These are phyloP conservation scores for Orchesellides sinensis DNA, from an alignment of 2,888 invertebrate species.

Conservation along the genomic window DNA sequence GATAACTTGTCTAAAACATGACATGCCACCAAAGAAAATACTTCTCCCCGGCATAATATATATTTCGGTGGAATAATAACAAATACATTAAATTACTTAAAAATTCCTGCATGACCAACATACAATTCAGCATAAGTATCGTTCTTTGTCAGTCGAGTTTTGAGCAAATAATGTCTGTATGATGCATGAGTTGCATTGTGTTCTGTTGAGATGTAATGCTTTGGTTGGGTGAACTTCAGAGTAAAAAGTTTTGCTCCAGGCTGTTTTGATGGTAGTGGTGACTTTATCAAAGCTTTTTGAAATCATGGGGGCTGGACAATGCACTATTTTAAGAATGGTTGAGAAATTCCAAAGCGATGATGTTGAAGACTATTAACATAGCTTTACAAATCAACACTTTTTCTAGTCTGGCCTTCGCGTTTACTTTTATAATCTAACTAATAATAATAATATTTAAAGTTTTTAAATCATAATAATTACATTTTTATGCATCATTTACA, in stretches of 20 bases:
- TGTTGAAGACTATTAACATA: too few relatives aligned
- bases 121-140: neutral
- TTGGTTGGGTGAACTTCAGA: neutral
- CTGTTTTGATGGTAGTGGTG: neutral
- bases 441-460: too few relatives aligned
- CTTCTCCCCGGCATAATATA: neutral
- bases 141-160: slow-evolving; percentile 1
- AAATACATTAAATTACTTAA: neutral
- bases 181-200: neutral
- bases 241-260: slow-evolving; percentile 27
- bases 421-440: too few relatives aligned
- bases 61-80: neutral
- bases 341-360: too few relatives aligned
- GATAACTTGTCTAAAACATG: too few relatives aligned
- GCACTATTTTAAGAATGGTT: neutral
- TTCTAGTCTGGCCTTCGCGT: too few relatives aligned
- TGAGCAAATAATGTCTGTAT: too few relatives aligned
- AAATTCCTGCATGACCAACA: neutral
- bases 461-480: too few relatives aligned
- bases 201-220: neutral
- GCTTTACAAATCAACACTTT: too few relatives aligned
- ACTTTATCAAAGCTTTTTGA: neutral
- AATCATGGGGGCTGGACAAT: neutral
- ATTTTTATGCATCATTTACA: too few relatives aligned
- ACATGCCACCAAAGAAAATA: too few relatives aligned